Evolutionary conservation across 2,888 invertebrate species (phyloP).

Genomic region (Drosophila aldrichi): DNA sequence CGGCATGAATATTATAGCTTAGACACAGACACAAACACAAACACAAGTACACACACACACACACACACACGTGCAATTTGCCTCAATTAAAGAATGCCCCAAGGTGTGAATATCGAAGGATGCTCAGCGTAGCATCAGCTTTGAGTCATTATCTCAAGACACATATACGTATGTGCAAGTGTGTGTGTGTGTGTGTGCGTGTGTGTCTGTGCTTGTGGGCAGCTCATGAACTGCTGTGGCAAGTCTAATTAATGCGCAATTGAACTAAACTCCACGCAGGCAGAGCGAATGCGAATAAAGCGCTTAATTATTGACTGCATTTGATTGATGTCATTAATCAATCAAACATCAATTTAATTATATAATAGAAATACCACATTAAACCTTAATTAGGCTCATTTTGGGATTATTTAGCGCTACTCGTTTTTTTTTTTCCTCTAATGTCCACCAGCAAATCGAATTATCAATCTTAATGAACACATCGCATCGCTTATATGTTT

Average conservation of each 20-base stretch:
- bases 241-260: constrained; percentile 56
- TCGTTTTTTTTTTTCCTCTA: background rate
- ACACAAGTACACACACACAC: constrained; percentile 22
- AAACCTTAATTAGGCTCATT: background rate
- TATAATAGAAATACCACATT: background rate
- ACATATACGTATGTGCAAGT: background rate
- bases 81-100: constrained; percentile 35
- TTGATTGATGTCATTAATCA: constrained; percentile 31
- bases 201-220: constrained; percentile 1
- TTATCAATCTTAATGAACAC: background rate
- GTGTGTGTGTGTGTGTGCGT: background rate
- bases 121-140: constrained; percentile 6
- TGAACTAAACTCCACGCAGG: constrained; percentile 30
- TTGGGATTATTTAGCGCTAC: background rate
- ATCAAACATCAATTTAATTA: constrained; percentile 18
- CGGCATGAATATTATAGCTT: constrained; percentile 51
- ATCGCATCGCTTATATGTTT: no score
- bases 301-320: constrained; percentile 16
- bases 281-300: constrained; percentile 29
- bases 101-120: constrained; percentile 16
- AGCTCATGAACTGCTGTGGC: constrained; percentile 47
- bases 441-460: background rate
- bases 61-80: constrained; percentile 39
- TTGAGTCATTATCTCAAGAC: background rate
- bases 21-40: constrained; percentile 17